Base-by-base conservation (phyloP, 2,113 vertebrate genomes). In the Rhombomys opimus region DNA sequence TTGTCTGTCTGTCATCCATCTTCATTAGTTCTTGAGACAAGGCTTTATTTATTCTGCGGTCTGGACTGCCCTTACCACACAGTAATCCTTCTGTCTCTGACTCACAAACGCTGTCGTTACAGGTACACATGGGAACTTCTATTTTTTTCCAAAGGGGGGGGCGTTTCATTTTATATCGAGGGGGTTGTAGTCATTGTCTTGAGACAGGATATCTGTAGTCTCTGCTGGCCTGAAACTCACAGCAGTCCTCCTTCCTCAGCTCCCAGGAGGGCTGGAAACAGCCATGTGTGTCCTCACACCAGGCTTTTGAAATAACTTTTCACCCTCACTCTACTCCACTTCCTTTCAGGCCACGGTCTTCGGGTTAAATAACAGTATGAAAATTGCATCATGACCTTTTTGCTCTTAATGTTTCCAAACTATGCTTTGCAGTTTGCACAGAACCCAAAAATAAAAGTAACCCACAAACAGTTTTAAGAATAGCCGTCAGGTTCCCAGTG, bases 321-420 rank as follows among this genome's bases (percentile, higher is more conserved):
- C 59, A 30, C 80, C 18, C 73, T 25, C 4, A 5, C 61, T 30
- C 76, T 32, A 15, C 11, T 93, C 80, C n/a, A 3, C 9, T 65
- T 88, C 59, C 38, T 85, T n/a, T 73, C 41, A 65, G 57, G 18
- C 70, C 70, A 35, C 18, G 1, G 54, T 76, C 50, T 70, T 89
- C 38, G 32, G 23, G n/a, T 93, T 93, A 95, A 95, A 73, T 25
- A 61, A 27, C 20, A 52, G 61, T 35, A 52, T 3, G 46, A 90
- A 96, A 78, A 73, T 87, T n/a, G 73, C 73, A 93, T 59, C 85
- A 67, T 90, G 52, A 80, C 57, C 81, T 85, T 65, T 67, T 32
- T 77, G 86, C 92, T 90, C 54, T 84, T 76, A n/a, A 30, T 68
- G 87, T 95, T 94, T 95, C 94, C 82, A 93, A 91, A 81, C 54